phyloP scores from a whole-genome alignment of 1,140 invertebrate genomes.

The Tetraneura akinire region DNA sequence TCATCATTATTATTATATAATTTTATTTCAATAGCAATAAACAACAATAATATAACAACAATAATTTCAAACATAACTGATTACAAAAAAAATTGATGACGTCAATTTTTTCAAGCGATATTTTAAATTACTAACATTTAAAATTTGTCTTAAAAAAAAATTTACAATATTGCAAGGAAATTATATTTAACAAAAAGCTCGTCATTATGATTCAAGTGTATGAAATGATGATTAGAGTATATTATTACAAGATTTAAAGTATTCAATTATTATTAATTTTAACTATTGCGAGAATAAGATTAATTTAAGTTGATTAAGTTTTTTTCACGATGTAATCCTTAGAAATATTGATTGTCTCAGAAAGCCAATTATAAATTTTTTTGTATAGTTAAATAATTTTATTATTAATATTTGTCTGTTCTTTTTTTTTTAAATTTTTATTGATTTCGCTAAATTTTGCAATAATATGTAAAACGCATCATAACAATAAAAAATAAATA shows the following conservation, averaged over 20 bases:
- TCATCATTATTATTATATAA: conserved; percentile 21
- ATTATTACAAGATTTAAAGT: background rate
- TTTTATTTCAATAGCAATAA: conserved; percentile 49
- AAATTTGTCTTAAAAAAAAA: conserved; percentile 37
- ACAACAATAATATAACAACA: conserved; percentile 51
- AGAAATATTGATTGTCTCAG: conserved; percentile 50
- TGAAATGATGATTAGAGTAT: background rate
- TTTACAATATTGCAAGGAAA: background rate
- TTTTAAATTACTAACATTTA: conserved; percentile 41
- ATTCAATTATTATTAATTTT: background rate
- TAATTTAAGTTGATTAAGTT: no score
- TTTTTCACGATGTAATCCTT: conserved; percentile 28
- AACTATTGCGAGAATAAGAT: conserved; percentile 10
- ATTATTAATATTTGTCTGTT: no score
- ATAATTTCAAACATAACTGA: conserved; percentile 48
- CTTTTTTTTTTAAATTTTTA: conserved; percentile 19
- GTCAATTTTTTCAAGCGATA: conserved; percentile 37
- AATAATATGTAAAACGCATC: conserved; percentile 32
- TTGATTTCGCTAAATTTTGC: conserved; percentile 14
- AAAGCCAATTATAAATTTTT: conserved; percentile 40
- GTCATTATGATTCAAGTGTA: conserved; percentile 30
- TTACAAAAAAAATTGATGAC: conserved; percentile 42
- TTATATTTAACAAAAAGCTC: conserved; percentile 43
- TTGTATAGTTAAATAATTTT: conserved; percentile 15
- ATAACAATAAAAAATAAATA: conserved; percentile 46